Evolutionary conservation across 2,888 invertebrate genomes (phyloP), one percentile per base, ranked within the genome.

Genomic region (Chrysopilus asiliformis): DNA sequence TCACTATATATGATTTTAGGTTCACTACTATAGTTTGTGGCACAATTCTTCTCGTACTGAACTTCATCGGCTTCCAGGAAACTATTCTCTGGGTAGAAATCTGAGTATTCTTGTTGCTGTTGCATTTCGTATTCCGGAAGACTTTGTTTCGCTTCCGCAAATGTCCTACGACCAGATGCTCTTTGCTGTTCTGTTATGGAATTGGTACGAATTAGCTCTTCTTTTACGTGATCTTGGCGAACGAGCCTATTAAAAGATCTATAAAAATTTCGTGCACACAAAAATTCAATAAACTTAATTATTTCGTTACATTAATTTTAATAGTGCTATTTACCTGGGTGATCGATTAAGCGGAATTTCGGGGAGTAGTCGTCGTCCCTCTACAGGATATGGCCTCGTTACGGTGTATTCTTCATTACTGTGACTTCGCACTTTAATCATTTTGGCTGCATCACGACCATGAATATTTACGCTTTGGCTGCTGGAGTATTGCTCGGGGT

Each of bases 341-440:
- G 52, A 46, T 3, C 55, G 53, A 35, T 47, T 45, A 19, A 44
- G 25, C 4, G 61, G 61, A 36, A 61, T 60, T 44, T 61, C 61
- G 2, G 61, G 61, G 31, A 61, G 38, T 8, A 61, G 26, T 0
- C 61, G 50, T 0, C 61, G 49, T 20, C 47, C 56, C 44, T 61
- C 61, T 5, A 49, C 34, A 4, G 43, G 43, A 28, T 36, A 35
- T 2, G 51, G 35, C 37, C 60, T 55, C 19, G 49, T 53, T 24
- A 58, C 55, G 9, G 59, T 57, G 40, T 61, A 61, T 43, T 61
- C 61, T 41, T 61, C 61, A 41, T 61, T 61, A 47, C 61, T 61
- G 42, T 61, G 61, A 32, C 61, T 61, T 36, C 61, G 54, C 29
- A 61, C 60, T 44, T 61, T 61, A 18, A 61, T 61, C 61, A 61